phyloP scores from a whole-genome alignment of 2,888 invertebrate genomes.

The Blera fallax region DNA sequence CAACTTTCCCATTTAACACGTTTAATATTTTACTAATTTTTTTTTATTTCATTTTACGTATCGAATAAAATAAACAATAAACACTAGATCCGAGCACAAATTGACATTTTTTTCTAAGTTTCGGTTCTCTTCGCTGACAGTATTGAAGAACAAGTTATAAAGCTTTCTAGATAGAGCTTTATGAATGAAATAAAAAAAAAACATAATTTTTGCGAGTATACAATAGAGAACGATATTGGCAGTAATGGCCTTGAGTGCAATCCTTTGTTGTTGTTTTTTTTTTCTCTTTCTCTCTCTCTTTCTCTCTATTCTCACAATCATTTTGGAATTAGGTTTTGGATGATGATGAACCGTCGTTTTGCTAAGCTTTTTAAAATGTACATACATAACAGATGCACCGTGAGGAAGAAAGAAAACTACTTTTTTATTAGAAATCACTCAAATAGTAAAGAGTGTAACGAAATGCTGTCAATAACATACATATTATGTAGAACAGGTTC shows the following conservation, averaged over 20 bases:
- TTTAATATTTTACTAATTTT: neutral
- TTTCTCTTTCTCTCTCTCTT: neutral
- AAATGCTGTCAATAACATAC: too few species aligned
- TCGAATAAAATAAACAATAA: conserved; percentile 1
- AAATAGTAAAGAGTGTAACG: too few species aligned
- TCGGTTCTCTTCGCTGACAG: neutral
- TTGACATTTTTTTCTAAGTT: conserved; percentile 3
- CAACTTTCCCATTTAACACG: neutral
- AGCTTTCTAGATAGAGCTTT: conserved; percentile 13
- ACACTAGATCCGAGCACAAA: neutral
- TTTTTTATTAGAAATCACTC: too few species aligned
- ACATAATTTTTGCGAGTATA: neutral
- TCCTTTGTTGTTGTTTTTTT: conserved; percentile 34
- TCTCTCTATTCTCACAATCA: neutral
- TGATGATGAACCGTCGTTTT: neutral
- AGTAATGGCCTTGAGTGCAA: conserved; percentile 47
- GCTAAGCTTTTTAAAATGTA: neutral
- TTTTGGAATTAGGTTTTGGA: neutral
- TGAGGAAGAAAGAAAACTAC: too few species aligned
- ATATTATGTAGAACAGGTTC: too few species aligned
- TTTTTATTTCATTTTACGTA: neutral
- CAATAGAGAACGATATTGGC: conserved; percentile 9
- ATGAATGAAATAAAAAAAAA: neutral
- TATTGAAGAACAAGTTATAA: neutral
- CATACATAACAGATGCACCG: neutral